Evolutionary conservation across 2,888 invertebrate species (phyloP), one percentile per base, ranked within the genome.

Genomic region (Agrochola circellaris): DNA sequence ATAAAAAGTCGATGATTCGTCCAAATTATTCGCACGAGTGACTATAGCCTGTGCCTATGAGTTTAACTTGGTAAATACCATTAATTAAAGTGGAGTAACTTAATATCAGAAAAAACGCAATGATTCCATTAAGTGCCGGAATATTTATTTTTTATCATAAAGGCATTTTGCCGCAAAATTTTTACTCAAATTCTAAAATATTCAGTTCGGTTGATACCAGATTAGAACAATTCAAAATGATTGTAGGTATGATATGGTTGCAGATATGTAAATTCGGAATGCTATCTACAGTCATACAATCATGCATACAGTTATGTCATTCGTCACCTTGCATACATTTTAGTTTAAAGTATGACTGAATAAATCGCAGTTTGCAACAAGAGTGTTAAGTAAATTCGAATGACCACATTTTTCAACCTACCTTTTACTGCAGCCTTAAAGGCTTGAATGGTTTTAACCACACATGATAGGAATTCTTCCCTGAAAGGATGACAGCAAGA

Each of bases 391-490:
- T 64, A 23, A 48, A 78, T 77, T 77, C 38, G 45, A 45, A 51
- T 15, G 42, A 70, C 38, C 38, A 42, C 17, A 68, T 68, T 81
- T 64, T 80, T 81, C 11, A 34, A 54, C 34, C 17, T 48, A 67
- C 34, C 61, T 68, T 79, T 80, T 75, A 66, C 73, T 79, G 54
- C 20, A 65, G 54, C 51, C 60, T 38, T 67, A 64, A 65, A 80
- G 54, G 69, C 34, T 66, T 69, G 60, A 75, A 75, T 48, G 60
- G 45, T 65, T 79, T 80, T 75, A 48, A 66, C 69, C 75, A 61
- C 60, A 65, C 51, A 80, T 75, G 54, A 66, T 61, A 65, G 75
- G 69, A 80, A 80, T 75, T 66, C 23, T 66, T 66, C 20, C 38
- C 6, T 30, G 20, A 70, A 75, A 68, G 6, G 51, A 51, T 51